Base-by-base conservation (phyloP, 2,797 vertebrate species). In the Champsocephalus esox region DNA sequence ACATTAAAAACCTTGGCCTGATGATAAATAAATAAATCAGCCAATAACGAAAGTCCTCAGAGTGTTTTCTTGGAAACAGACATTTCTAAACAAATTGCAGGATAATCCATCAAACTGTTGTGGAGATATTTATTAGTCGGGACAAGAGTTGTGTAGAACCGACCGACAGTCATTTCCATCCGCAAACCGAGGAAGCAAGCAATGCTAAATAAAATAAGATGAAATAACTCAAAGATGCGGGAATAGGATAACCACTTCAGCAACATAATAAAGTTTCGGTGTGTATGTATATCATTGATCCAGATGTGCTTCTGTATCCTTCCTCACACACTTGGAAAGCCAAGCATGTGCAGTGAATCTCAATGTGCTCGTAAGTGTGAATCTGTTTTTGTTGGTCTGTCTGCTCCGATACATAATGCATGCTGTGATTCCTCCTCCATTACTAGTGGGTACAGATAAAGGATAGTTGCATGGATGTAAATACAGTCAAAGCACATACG, bases 361-460 rank as follows among this genome's bases (percentile, higher is more conserved):
- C 19, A 45, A 66, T 34, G 24, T 19, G 4, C 24, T 16, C 3
- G 3, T 51, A 16, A 60, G 19, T 14, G 2, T 57, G 5, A 54
- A 73, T 55, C n/a, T 63, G 48, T 58, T 19, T 12, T 17, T 44
- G 11, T 50, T 1, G 3, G 28, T 52, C 48, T 55, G 44, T 44
- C 56, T 73, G 63, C 12, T 9, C 70, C 54, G 62, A 14, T 12
- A 65, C 50, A 13, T 70, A 21, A 58, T 38, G 56, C 19, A 19
- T n/a, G 57, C 54, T 69, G 60, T 55, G 19, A 67, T 41, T 68
- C 43, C 54, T 13, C 49, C 56, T 38, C 50, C 44, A 52, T 44
- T 32, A 80, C 70, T 50, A 71, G 70, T 49, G 28, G 16, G 55
- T 12, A 51, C n/a, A 71, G n/a, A 54, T 64, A 63, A 71, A 70